These are phyloP conservation scores for Cottus gobio DNA, from an alignment of 2,113 vertebrate genomes.

Conservation along the genomic window DNA sequence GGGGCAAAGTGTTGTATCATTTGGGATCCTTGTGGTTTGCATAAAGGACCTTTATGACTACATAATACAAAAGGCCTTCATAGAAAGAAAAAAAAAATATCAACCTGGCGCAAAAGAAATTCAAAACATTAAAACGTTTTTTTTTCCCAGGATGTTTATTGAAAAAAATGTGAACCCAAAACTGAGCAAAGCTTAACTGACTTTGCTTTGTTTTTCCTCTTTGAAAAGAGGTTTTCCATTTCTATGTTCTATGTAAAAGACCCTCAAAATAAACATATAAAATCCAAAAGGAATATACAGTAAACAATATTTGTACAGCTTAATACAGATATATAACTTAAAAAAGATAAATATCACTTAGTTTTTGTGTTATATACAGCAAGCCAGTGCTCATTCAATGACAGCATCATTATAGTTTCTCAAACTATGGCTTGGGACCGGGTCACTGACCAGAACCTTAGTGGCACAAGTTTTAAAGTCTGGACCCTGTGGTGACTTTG, in stretches of 20 bases:
- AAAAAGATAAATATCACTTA: slow-evolving; percentile 71
- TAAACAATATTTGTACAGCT: slow-evolving; percentile 51
- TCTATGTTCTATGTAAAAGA: neutral
- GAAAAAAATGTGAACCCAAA: neutral
- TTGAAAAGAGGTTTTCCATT: slow-evolving; percentile 10
- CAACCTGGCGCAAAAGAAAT: slow-evolving; percentile 4
- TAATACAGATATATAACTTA: slow-evolving; percentile 71
- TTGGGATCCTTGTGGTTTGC: slow-evolving; percentile 36
- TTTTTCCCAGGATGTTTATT: slow-evolving; percentile 7
- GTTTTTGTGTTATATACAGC: slow-evolving; percentile 51
- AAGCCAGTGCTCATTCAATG: slow-evolving; percentile 50
- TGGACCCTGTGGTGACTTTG: neutral
- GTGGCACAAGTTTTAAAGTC: slow-evolving; percentile 5
- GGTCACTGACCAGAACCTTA: slow-evolving; percentile 22
- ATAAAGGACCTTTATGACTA: slow-evolving; percentile 33
- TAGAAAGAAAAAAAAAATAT: slow-evolving; percentile 22
- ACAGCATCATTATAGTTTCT: slow-evolving; percentile 50
- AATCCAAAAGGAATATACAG: slow-evolving; percentile 23
- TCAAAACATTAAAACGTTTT: neutral
- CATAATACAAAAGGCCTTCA: slow-evolving; percentile 37
- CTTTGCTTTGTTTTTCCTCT: neutral
- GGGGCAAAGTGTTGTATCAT: neutral
- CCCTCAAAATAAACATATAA: slow-evolving; percentile 15
- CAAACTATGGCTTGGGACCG: slow-evolving; percentile 57
- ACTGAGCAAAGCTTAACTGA: slow-evolving; percentile 3